Evolutionary conservation across 2,888 invertebrate species (phyloP).

Genomic region (Xestoiulus laeticollis): DNA sequence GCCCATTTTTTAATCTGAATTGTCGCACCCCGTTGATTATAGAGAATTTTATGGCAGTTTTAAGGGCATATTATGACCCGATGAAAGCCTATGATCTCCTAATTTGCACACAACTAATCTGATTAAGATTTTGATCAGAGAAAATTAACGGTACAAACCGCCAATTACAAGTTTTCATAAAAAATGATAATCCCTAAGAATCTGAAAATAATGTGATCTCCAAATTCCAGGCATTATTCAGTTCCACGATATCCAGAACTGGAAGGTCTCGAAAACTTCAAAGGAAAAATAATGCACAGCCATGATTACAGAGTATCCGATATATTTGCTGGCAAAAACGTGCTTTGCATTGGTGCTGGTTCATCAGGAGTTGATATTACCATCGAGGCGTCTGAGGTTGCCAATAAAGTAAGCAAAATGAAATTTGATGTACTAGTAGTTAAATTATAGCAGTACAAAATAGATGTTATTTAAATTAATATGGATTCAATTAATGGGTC

Average conservation of each 20-base stretch:
- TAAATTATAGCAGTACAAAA: too few relatives aligned
- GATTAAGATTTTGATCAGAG: slow-evolving; percentile 34
- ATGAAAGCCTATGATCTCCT: not conserved
- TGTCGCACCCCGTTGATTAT: slow-evolving; percentile 7
- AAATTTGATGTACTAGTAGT: not conserved
- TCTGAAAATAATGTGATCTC: not conserved
- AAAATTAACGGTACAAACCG: slow-evolving; percentile 30
- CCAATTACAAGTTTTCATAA: not conserved
- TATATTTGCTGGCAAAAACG: slow-evolving; percentile 71
- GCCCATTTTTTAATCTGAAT: not conserved
- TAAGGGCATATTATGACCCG: not conserved
- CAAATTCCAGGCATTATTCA: slow-evolving; percentile 74
- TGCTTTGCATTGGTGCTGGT: slow-evolving; percentile 85
- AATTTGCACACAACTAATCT: not conserved
- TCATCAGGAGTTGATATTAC: slow-evolving; percentile 84
- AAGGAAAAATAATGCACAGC: slow-evolving; percentile 78
- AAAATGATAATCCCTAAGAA: slow-evolving; percentile 58
- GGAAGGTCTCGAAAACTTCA: slow-evolving; percentile 70
- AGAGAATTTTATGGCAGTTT: not conserved
- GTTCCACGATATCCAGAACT: slow-evolving; percentile 78
- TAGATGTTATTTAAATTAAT: too few relatives aligned
- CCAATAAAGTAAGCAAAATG: slow-evolving; percentile 61
- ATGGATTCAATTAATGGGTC: not conserved
- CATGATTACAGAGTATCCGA: slow-evolving; percentile 82
- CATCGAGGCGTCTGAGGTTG: slow-evolving; percentile 70